Conservation (phyloP, 2,888 invertebrate genomes). For the Leuctra nigra region DNA sequence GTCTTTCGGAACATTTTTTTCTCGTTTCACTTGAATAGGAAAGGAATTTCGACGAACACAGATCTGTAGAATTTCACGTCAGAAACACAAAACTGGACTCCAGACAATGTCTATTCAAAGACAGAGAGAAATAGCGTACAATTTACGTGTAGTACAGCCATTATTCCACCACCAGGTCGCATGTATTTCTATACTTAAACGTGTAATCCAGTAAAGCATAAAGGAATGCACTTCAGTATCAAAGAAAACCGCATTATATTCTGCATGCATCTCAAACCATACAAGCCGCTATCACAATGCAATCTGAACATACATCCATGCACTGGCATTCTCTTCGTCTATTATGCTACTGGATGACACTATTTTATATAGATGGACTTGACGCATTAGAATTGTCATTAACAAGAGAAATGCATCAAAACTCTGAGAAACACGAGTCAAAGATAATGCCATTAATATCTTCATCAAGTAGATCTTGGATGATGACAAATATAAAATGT, state of each 20-base stretch:
- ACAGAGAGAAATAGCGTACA: no score
- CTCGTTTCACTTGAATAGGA: no score
- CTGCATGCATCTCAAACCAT: constrained; percentile 14
- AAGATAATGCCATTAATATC: constrained; percentile 1
- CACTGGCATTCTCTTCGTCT: neutral
- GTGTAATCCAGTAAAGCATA: constrained; percentile 3
- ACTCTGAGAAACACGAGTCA: neutral
- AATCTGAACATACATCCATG: constrained; percentile 8
- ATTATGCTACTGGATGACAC: neutral
- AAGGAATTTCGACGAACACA: no score
- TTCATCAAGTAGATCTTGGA: neutral
- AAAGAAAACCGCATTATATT: constrained; percentile 8
- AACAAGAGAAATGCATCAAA: constrained; percentile 1
- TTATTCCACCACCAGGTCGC: no score
- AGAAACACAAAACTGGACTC: no score
- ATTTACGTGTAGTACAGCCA: no score
- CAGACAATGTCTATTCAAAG: no score
- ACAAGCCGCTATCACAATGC: neutral
- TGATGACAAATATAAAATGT: neutral
- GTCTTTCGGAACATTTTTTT: no score
- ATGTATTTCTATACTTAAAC: no score
- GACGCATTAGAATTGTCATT: neutral
- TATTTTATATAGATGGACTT: neutral
- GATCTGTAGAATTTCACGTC: no score
- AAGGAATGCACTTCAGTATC: constrained; percentile 5